Percentiles rank a stretch among this genome's conserved stretches.
Conservation (phyloP, 2,113 vertebrate genomes). For the Aptenodytes forsteri region DNA sequence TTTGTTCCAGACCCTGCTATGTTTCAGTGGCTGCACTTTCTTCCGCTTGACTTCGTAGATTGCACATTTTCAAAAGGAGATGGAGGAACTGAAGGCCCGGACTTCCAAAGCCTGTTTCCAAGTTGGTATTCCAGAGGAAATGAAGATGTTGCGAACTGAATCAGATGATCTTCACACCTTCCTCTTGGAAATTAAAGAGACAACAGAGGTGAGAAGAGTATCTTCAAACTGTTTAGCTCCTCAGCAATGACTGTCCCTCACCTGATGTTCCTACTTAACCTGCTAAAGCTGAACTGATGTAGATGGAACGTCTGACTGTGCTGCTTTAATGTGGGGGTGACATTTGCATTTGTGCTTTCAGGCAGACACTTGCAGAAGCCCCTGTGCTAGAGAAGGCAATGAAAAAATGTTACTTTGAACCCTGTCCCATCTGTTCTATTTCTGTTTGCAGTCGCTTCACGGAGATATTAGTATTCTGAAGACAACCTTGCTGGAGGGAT, state of each 20-base stretch:
- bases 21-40: background rate
- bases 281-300: background rate
- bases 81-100: constrained; percentile 88
- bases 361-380: background rate
- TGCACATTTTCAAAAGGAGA: constrained; percentile 92
- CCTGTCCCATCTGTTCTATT: background rate
- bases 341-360: background rate
- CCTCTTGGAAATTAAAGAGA: constrained; percentile 91
- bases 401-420: background rate
- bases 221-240: background rate
- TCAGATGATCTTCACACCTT: constrained; percentile 86
- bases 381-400: background rate
- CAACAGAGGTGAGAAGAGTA: constrained; percentile 84
- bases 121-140: constrained; percentile 86
- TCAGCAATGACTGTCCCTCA: background rate
- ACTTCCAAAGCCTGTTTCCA: constrained; percentile 84
- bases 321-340: background rate
- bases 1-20: background rate
- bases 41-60: constrained; percentile 73
- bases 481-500: constrained; percentile 90
- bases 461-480: constrained; percentile 91
- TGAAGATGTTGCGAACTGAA: constrained; percentile 84
- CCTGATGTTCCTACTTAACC: background rate
- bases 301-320: background rate
- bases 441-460: constrained; percentile 84